phyloP scores from a whole-genome alignment of 2,797 vertebrate genomes.

The Intellagama lesueurii region DNA sequence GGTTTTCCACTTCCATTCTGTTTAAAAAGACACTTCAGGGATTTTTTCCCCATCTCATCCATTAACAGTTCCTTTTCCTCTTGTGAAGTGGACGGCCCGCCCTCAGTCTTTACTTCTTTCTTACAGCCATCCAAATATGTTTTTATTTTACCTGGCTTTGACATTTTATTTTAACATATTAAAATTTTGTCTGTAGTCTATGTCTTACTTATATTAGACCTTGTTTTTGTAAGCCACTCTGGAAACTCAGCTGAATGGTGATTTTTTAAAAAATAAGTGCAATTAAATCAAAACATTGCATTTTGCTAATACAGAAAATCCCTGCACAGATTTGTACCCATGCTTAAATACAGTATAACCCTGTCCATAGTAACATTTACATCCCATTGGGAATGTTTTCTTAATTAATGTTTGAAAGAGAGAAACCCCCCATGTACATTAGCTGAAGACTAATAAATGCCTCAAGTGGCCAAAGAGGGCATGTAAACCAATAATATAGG shows the following conservation, averaged over 20 bases:
- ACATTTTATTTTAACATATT: background rate
- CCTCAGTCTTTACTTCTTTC: background rate
- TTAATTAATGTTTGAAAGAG: constrained; percentile 31
- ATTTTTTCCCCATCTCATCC: too few relatives aligned
- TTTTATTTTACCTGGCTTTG: background rate
- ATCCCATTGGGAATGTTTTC: constrained; percentile 5
- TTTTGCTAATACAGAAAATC: background rate
- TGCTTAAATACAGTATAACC: background rate
- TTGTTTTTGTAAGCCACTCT: background rate
- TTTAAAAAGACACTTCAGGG: too few relatives aligned
- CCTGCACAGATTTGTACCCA: background rate
- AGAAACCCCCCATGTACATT: background rate
- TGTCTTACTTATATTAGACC: background rate
- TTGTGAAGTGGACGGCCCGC: too few relatives aligned
- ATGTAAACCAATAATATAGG: constrained; percentile 43
- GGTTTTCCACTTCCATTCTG: too few relatives aligned
- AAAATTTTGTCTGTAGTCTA: background rate
- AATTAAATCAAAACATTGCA: background rate
- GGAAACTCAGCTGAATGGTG: background rate
- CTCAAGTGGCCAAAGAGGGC: constrained; percentile 5
- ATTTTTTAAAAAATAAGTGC: background rate
- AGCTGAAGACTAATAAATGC: constrained; percentile 29
- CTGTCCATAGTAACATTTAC: background rate
- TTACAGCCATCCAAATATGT: background rate
- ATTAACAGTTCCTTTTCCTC: too few relatives aligned